Base-by-base conservation (phyloP, 2,797 vertebrate genomes). In the Eremophila alpestris region DNA sequence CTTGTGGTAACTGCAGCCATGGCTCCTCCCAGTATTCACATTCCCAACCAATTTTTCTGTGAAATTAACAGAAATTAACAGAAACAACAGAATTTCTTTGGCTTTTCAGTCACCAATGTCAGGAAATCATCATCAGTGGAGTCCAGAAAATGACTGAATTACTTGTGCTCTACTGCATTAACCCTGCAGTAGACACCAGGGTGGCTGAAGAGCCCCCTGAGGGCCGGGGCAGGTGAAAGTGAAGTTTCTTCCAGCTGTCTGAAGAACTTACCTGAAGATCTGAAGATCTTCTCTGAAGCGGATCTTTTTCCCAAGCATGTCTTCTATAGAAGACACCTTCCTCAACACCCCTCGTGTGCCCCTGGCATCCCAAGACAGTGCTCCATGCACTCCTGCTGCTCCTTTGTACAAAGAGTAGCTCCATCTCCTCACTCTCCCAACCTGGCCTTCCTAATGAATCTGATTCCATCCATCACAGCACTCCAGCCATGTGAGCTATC, bases 301-400 rank as follows among this genome's bases (percentile, higher is more conserved):
- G 23, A 27, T 17, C 11, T 54, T 86, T 60, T 52, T 55, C 29
- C 48, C 70, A 36, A 77, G 27, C 10, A 43, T 9, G 6, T 52
- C 11, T 11, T 73, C 68, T 62, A 14, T 13, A 51, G 52, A 64
- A 88, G 51, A 58, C 32, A 45, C 4, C 19, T 64, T 43, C 20
- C 20, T 41, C 29, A 68, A 17, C 21, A 29, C 13, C 40, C 36
- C 7, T 38, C 16, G 4, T 19, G 4, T 38, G 32, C 0, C 0
- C 49, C 11, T 64, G 51, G 22, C n/a, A 24, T 58, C 17, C 30
- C 30, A 43, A 54, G 24, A 71, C 0, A 43, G 23, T 52, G 8
- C 30, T 88, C 30, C 56, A 62, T 3, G 7, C 2, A 0, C 16
- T 68, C 32, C 21, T 77, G 51, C 23, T 62, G 18, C 30, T 62